Evolutionary conservation across 1,140 invertebrate species (phyloP), one percentile per base, ranked within the genome.

Genomic region (Camponotus vicinus): DNA sequence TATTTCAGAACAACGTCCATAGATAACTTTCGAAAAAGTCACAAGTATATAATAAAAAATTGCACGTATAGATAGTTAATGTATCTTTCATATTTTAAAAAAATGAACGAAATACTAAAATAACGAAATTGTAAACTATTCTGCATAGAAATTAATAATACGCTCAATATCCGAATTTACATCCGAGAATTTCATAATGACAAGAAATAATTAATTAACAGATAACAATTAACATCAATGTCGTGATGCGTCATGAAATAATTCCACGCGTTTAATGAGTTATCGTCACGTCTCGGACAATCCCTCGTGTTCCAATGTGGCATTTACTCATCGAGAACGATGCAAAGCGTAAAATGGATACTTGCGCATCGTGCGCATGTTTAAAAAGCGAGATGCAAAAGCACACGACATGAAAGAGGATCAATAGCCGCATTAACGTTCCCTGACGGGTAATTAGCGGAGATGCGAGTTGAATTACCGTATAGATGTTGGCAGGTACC

Each of bases 391-490:
- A 82, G 45, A 59, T 77, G 63, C 49, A 69, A 85, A 69, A 73
- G 75, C 78, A 42, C 42, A 40, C 76, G 71, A 71, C 69, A 71
- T 83, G 73, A 83, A 86, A 71, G 77, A 67, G 89, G 90, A 92
- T 91, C 91, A 89, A 91, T 92, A 89, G 80, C 88, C 80, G 42
- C 52, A 88, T 80, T 83, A 90, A 86, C 84, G 85, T 80, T 83
- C 87, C 86, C 86, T 77, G 78, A 88, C 88, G 86, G 88, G 91
- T 92, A 93, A 93, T 93, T 93, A 93, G 88, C 83, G 85, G 88
- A 92, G 87, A 92, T 91, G 87, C 89, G 85, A 83, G 85, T 63
- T 59, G 80, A 84, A 91, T 91, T 92, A 90, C 89, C 79, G 79
- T 73, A 83, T 83, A 83, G 69, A 90, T 77, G 87, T 88, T 76